Evolutionary conservation across 2,888 invertebrate species (phyloP).

Genomic region (Fissipunctia ypsillon): DNA sequence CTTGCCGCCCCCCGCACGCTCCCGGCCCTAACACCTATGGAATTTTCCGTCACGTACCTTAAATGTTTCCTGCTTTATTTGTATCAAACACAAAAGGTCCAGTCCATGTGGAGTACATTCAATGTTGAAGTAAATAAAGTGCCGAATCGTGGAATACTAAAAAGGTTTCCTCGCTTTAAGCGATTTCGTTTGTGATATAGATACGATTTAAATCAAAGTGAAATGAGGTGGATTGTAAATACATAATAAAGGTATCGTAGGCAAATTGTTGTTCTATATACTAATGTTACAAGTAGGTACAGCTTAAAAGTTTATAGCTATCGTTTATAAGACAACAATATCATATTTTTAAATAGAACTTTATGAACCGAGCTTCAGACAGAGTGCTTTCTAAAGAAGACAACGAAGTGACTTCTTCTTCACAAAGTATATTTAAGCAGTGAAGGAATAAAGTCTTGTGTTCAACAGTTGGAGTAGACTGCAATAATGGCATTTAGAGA

Average conservation of each 20-base stretch:
- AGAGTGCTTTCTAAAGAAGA: conserved; percentile 38
- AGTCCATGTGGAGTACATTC: conserved; percentile 39
- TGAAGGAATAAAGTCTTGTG: conserved; percentile 49
- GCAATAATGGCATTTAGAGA: conserved; percentile 81
- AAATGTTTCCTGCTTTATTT: conserved; percentile 72
- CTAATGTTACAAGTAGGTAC: neutral
- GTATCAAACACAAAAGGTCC: conserved; percentile 71
- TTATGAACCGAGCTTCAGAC: conserved; percentile 25
- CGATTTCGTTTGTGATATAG: conserved; percentile 30
- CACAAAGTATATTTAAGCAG: conserved; percentile 57
- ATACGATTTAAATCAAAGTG: conserved; percentile 38
- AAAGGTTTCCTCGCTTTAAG: conserved; percentile 34
- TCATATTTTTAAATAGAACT: conserved; percentile 6
- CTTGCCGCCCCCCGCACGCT: conserved; percentile 47
- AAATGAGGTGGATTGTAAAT: conserved; percentile 3
- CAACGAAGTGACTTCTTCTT: conserved; percentile 53
- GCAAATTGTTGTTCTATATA: neutral
- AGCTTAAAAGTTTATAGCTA: neutral
- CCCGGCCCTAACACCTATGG: conserved; percentile 67
- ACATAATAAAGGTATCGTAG: neutral
- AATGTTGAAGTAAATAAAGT: conserved; percentile 52
- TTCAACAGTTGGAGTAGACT: conserved; percentile 72
- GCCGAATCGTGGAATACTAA: conserved; percentile 43
- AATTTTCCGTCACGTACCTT: conserved; percentile 72
- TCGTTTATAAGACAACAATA: neutral